Conservation (phyloP, 2,888 invertebrate genomes). For the Neria commutata region DNA sequence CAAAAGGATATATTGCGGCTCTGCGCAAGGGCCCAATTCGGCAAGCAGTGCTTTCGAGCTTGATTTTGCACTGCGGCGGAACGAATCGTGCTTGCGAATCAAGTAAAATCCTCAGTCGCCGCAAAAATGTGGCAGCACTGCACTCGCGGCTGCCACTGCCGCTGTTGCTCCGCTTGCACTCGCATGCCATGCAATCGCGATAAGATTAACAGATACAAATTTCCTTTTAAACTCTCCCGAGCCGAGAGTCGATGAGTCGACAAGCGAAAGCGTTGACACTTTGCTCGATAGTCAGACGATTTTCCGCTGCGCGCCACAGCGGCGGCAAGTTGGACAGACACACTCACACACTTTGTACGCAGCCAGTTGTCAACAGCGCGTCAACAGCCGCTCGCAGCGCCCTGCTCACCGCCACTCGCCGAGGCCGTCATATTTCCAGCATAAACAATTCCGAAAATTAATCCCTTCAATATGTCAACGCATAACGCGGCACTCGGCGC, state of each 20-base stretch:
- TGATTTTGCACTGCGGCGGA: too few relatives aligned
- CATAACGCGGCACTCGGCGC: slow-evolving; percentile 2
- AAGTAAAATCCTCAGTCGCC: slow-evolving; percentile 45
- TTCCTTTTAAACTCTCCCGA: slow-evolving; percentile 45
- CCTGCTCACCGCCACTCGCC: slow-evolving; percentile 2
- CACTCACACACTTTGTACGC: neutral
- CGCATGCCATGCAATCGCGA: slow-evolving; percentile 47
- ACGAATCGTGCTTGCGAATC: slow-evolving; percentile 53
- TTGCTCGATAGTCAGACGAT: neutral
- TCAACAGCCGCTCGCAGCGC: slow-evolving; percentile 21
- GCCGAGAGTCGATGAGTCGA: too few relatives aligned
- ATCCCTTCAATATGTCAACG: slow-evolving; percentile 46
- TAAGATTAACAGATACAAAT: slow-evolving; percentile 51
- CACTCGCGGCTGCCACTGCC: neutral
- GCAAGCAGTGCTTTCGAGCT: slow-evolving; percentile 36
- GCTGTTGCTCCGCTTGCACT: neutral
- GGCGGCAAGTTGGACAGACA: neutral
- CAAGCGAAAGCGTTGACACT: neutral
- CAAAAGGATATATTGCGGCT: slow-evolving; percentile 27
- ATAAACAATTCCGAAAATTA: slow-evolving; percentile 45
- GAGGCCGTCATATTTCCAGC: slow-evolving; percentile 46
- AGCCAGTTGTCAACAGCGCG: slow-evolving; percentile 30
- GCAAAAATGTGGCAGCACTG: slow-evolving; percentile 10
- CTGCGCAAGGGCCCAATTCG: slow-evolving; percentile 13
- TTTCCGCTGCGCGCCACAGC: neutral